phyloP scores from a whole-genome alignment of 92 coral and sea anemone genomes.

The Heteractis magnifica region DNA sequence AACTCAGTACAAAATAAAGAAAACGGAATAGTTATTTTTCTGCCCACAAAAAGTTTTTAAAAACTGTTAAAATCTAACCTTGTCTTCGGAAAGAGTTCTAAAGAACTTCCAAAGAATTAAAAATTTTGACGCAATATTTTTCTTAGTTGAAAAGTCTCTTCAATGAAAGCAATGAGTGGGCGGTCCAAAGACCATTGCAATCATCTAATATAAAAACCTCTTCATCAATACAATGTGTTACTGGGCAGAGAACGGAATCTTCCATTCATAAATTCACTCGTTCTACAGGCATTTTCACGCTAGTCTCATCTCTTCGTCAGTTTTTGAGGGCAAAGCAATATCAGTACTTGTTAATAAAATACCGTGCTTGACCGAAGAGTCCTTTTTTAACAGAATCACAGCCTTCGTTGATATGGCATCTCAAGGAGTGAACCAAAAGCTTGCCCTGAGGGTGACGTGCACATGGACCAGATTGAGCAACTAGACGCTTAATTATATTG shows the following conservation, averaged over 20 bases:
- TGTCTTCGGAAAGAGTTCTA: too few species aligned
- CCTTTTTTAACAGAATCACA: too few species aligned
- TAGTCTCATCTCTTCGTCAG: neutral
- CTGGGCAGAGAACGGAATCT: slow-evolving; percentile 6
- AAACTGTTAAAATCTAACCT: too few species aligned
- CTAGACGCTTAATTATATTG: slow-evolving; percentile 11
- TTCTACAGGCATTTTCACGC: neutral
- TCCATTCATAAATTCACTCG: neutral
- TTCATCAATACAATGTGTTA: neutral
- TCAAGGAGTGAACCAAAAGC: neutral
- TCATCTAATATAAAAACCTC: neutral
- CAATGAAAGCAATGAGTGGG: neutral
- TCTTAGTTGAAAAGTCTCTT: neutral
- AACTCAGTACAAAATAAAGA: too few species aligned
- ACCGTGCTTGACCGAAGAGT: neutral
- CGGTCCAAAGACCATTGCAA: neutral
- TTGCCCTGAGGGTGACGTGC: slow-evolving; percentile 1
- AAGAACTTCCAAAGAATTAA: too few species aligned
- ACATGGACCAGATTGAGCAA: neutral
- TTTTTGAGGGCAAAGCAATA: neutral
- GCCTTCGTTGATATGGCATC: too few species aligned
- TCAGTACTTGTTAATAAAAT: neutral
- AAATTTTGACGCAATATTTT: too few species aligned
- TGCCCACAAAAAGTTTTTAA: too few species aligned
- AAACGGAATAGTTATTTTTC: too few species aligned